Evolutionary conservation across 2,797 vertebrate genomes (phyloP).

Genomic region (Falco novaeseelandiae): DNA sequence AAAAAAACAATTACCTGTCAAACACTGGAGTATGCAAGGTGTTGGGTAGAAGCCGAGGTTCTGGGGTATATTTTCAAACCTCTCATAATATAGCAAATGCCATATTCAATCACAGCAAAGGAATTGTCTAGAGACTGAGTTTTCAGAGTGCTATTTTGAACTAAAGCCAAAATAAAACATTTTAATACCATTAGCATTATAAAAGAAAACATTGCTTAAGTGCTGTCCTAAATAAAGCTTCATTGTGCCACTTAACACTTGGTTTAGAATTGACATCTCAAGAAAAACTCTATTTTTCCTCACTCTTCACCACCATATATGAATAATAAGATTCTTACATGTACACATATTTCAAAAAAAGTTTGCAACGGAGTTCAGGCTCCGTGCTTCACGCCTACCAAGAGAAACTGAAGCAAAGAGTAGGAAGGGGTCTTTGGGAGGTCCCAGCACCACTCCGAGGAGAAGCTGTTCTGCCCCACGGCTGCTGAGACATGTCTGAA

Average conservation of each 20-base stretch:
- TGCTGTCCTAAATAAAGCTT: neutral
- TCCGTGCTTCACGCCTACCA: neutral
- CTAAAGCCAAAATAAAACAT: neutral
- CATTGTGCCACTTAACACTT: neutral
- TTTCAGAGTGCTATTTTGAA: neutral
- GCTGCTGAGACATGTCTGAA: rapidly evolving
- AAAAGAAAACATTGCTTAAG: neutral
- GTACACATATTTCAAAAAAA: neutral
- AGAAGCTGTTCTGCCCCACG: neutral
- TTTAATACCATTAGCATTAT: neutral
- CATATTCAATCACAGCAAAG: neutral
- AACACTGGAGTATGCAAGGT: neutral
- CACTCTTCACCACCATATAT: neutral
- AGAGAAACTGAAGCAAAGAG: neutral
- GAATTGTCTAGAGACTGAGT: neutral
- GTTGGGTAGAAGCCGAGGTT: neutral
- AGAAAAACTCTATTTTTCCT: neutral
- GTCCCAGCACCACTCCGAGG: neutral
- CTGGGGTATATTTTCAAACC: neutral
- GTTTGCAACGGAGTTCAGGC: neutral
- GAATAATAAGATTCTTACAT: neutral
- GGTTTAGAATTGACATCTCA: neutral
- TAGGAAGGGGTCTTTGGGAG: neutral
- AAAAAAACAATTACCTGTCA: neutral
- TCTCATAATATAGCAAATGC: neutral